phyloP scores from a whole-genome alignment of 2,888 invertebrate species.

The Odontothrips loti region DNA sequence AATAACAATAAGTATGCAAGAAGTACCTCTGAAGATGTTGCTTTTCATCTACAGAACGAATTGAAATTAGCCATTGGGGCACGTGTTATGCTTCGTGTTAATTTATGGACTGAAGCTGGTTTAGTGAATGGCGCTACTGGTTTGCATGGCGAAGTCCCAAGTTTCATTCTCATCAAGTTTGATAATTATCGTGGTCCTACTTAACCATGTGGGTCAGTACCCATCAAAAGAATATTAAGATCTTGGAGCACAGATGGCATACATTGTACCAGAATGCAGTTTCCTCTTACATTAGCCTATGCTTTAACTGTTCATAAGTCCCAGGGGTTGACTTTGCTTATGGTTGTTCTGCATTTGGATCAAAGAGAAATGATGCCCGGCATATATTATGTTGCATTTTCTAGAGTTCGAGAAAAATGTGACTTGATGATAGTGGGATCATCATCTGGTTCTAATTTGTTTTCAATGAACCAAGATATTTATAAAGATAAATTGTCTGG shows the following conservation, averaged over 20 bases:
- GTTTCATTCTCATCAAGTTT: neutral
- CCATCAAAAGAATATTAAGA: neutral
- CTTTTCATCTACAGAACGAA: neutral
- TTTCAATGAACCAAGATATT: neutral
- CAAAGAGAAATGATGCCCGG: neutral
- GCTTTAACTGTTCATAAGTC: slow-evolving; percentile 31
- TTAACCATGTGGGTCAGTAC: neutral
- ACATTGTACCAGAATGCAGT: neutral
- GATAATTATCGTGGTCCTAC: neutral
- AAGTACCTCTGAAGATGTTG: neutral
- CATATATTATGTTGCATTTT: neutral
- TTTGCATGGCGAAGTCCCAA: neutral
- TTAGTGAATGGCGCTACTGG: neutral
- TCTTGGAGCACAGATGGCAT: neutral
- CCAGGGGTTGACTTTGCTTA: slow-evolving; percentile 29
- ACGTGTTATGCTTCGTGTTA: too few species aligned
- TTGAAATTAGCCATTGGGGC: too few species aligned
- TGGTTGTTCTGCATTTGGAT: slow-evolving; percentile 27
- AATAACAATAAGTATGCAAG: neutral
- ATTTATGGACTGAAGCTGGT: neutral
- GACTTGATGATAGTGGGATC: neutral
- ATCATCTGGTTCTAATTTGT: neutral
- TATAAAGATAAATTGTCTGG: neutral
- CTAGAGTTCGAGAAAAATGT: neutral
- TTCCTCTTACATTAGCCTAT: slow-evolving; percentile 22